Evolutionary conservation across 1,140 invertebrate genomes (phyloP).

Genomic region (Sogatella furcifera): DNA sequence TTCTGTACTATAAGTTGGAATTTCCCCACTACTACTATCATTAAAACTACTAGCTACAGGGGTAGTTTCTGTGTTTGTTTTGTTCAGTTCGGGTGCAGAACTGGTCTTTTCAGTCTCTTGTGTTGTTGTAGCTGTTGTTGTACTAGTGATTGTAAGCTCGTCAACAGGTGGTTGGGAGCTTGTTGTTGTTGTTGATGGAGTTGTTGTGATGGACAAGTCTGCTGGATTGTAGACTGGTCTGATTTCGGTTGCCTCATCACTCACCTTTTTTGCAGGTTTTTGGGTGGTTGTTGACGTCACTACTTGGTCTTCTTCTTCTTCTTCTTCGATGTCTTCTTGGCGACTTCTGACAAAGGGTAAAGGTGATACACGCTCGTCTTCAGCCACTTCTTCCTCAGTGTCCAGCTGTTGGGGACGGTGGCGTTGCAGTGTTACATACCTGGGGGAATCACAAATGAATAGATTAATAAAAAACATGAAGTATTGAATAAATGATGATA

Average conservation of each 20-base stretch:
- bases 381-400: constrained; percentile 23
- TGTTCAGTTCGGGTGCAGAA: not conserved
- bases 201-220: not conserved
- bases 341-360: constrained; percentile 10
- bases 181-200: not conserved
- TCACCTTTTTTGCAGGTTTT: constrained; percentile 23
- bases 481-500: too few species aligned
- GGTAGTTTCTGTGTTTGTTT: not conserved
- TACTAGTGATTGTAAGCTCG: not conserved
- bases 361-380: constrained; percentile 11
- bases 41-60: too few species aligned
- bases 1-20: constrained; percentile 6
- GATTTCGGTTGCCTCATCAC: constrained; percentile 12
- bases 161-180: not conserved
- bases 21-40: not conserved
- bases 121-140: not conserved
- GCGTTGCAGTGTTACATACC: constrained; percentile 29
- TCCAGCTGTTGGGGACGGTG: constrained; percentile 15
- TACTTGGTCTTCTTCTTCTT: constrained; percentile 5
- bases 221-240: not conserved
- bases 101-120: not conserved
- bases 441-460: not conserved
- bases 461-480: too few species aligned
- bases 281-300: constrained; percentile 8
- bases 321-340: not conserved